Evolutionary conservation across 1,140 invertebrate species (phyloP).

Genomic region (Scaptomyza hsui): DNA sequence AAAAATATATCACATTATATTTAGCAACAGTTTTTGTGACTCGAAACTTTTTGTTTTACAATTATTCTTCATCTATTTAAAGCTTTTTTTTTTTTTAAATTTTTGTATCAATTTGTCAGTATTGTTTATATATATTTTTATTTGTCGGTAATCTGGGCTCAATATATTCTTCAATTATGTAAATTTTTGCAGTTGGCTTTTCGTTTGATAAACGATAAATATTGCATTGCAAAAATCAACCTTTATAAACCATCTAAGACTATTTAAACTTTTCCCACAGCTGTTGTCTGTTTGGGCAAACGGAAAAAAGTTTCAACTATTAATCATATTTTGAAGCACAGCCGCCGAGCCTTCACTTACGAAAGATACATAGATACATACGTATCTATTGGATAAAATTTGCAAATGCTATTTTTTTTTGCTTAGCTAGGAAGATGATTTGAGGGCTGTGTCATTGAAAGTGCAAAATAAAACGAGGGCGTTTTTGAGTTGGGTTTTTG

Average conservation of each 20-base stretch:
- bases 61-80: no score
- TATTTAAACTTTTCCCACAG: neutral
- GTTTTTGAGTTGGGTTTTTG: conserved; percentile 8
- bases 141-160: no score
- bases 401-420: no score
- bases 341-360: neutral
- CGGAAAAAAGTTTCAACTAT: conserved; percentile 26
- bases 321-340: conserved; percentile 43
- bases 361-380: neutral
- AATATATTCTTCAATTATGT: neutral
- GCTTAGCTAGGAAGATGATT: neutral
- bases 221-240: neutral
- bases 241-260: neutral
- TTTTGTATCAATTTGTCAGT: no score
- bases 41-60: no score
- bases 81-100: no score
- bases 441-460: neutral
- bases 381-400: neutral
- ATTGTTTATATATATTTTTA: no score
- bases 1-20: no score
- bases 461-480: neutral
- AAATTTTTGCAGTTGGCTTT: neutral
- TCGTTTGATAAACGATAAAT: neutral
- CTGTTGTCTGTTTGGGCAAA: neutral
- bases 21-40: no score